A percentile compares a stretch with the other conserved stretches of the same genome.
Conservation (phyloP, 2,797 vertebrate genomes). For the Notolabrus celidotus region DNA sequence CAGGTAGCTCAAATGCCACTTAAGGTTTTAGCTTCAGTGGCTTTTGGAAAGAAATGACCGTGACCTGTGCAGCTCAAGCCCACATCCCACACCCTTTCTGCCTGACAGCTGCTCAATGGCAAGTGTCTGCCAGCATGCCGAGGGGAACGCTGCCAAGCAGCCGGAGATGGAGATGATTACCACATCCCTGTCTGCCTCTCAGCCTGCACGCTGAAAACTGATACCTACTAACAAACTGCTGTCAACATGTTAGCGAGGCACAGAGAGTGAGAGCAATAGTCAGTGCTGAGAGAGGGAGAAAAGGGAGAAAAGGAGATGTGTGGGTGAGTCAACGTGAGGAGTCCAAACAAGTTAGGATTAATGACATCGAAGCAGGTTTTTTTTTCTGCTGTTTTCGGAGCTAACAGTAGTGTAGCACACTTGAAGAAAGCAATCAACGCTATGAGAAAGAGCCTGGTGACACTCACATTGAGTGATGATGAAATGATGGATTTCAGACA, state of each 20-base stretch:
- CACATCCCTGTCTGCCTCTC: conserved; percentile 85
- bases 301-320: conserved; percentile 65
- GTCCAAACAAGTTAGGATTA: conserved; percentile 81
- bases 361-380: conserved; percentile 73
- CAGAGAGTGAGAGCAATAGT: conserved; percentile 68
- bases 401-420: conserved; percentile 62
- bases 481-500: conserved; percentile 55
- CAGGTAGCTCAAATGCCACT: conserved; percentile 87
- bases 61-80: conserved; percentile 81
- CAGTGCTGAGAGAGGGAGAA: conserved; percentile 63
- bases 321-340: conserved; percentile 69
- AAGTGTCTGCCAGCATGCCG: conserved; percentile 84
- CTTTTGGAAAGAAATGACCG: conserved; percentile 84
- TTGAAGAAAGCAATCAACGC: conserved; percentile 75
- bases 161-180: conserved; percentile 86
- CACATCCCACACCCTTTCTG: conserved; percentile 84
- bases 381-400: conserved; percentile 53
- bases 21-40: conserved; percentile 87
- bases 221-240: conserved; percentile 85
- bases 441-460: conserved; percentile 45
- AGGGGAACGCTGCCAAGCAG: conserved; percentile 80
- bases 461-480: conserved; percentile 62
- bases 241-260: conserved; percentile 85
- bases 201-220: conserved; percentile 80
- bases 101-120: conserved; percentile 87